These are phyloP conservation scores for Chloebia gouldiae DNA, from an alignment of 2,113 vertebrate species.

Conservation along the genomic window DNA sequence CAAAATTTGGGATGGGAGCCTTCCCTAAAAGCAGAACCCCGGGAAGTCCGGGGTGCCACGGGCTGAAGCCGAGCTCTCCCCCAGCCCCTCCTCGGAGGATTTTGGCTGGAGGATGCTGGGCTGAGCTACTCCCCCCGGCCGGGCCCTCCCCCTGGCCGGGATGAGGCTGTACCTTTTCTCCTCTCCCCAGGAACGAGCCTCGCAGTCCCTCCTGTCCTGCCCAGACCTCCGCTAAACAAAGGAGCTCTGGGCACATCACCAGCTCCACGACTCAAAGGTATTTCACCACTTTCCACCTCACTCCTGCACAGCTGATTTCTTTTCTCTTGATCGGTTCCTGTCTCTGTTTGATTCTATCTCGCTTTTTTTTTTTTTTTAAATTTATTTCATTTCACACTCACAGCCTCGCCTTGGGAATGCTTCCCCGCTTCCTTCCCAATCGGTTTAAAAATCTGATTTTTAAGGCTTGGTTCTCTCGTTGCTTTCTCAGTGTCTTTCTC, in stretches of 20 bases:
- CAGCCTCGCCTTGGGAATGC: background rate
- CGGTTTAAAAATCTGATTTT: background rate
- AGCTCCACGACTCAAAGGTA: constrained; percentile 58
- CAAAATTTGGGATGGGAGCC: background rate
- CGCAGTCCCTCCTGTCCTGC: constrained; percentile 76
- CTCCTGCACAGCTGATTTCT: background rate
- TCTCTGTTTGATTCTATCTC: background rate
- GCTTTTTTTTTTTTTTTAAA: too few relatives aligned
- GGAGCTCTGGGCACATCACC: constrained; percentile 73
- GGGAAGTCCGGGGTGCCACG: background rate
- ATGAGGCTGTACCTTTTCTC: constrained; percentile 80
- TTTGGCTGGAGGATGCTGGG: constrained; percentile 78
- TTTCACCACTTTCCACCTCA: background rate
- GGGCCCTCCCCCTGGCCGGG: constrained; percentile 80
- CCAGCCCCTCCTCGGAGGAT: constrained; percentile 16
- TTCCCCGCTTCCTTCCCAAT: background rate
- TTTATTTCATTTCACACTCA: background rate
- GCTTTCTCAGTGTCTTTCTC: background rate
- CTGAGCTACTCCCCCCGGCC: constrained; percentile 73
- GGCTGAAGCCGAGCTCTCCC: background rate
- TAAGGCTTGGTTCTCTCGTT: background rate
- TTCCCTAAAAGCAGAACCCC: too few relatives aligned
- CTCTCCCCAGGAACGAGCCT: constrained; percentile 73
- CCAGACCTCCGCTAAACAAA: constrained; percentile 68
- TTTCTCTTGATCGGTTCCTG: background rate